These are phyloP conservation scores for Catharus minimus DNA, from an alignment of 2,113 vertebrate species.

Conservation along the genomic window DNA sequence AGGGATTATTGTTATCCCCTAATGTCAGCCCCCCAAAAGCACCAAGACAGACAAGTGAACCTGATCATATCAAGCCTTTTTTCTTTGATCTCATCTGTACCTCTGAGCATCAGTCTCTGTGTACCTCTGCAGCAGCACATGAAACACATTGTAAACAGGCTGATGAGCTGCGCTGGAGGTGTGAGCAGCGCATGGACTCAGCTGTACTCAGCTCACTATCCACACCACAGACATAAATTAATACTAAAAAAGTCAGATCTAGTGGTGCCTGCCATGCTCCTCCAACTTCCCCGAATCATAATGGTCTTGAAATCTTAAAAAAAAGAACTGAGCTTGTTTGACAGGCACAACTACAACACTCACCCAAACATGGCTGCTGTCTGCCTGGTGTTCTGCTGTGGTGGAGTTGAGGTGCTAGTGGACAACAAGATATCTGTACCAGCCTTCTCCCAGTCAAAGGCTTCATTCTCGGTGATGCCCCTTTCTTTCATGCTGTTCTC, in stretches of 20 bases:
- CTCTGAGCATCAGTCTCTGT: neutral
- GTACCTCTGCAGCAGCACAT: neutral
- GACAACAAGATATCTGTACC: slow-evolving; percentile 88
- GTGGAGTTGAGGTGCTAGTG: slow-evolving; percentile 89
- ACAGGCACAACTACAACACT: slow-evolving; percentile 34
- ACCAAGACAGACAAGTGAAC: neutral
- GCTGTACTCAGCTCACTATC: neutral
- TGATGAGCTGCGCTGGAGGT: neutral
- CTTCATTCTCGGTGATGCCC: slow-evolving; percentile 94
- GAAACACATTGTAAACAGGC: neutral
- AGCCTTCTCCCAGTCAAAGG: slow-evolving; percentile 97
- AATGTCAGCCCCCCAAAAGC: neutral
- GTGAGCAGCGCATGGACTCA: neutral
- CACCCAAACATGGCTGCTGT: slow-evolving; percentile 97
- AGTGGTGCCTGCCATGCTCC: neutral
- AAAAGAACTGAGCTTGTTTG: neutral
- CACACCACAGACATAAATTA: neutral
- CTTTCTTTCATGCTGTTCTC: slow-evolving; percentile 98
- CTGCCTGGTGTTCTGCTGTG: slow-evolving; percentile 93
- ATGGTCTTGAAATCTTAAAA: neutral
- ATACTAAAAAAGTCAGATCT: neutral
- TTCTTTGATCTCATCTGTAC: neutral
- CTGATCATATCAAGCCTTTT: neutral
- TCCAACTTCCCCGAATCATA: neutral
- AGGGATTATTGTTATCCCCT: neutral